Conservation (phyloP, 35 echinoderm and acorn worm species). For the Acanthaster planci region DNA sequence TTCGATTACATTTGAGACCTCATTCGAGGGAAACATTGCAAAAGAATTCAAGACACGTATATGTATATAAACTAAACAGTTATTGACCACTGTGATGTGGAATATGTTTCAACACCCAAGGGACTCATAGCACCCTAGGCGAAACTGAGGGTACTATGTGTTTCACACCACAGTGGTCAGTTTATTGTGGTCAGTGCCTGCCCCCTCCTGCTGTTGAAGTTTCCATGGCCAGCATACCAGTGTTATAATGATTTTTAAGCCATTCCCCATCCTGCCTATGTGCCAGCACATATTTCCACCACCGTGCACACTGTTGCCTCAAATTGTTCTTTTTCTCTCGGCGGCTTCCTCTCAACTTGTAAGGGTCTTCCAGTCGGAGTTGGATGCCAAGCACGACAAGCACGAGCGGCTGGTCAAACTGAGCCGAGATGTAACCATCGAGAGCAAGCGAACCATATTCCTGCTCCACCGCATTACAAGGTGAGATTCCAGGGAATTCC, state of each 20-base stretch:
- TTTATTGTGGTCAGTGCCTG: neutral
- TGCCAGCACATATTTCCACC: neutral
- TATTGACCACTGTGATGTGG: too few species aligned
- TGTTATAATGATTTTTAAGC: neutral
- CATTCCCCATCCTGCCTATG: neutral
- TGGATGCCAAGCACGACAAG: conserved; percentile 93
- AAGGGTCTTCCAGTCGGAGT: conserved; percentile 79
- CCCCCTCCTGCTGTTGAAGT: neutral
- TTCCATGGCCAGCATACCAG: neutral
- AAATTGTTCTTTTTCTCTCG: neutral
- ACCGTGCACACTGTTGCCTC: neutral
- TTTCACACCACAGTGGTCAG: neutral
- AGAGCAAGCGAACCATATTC: conserved; percentile 96
- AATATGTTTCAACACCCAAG: too few species aligned
- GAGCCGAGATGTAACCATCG: conserved; percentile 93
- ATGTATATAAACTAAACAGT: too few species aligned
- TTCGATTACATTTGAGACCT: too few species aligned
- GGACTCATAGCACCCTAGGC: too few species aligned
- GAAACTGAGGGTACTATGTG: too few species aligned
- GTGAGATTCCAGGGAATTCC: conserved; percentile 26
- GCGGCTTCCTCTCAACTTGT: neutral
- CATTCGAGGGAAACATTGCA: too few species aligned
- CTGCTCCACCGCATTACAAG: conserved; percentile 83
- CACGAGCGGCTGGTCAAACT: conserved; percentile 91
- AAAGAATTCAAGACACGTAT: too few species aligned